phyloP scores from a whole-genome alignment of 2,888 invertebrate species.

The Synergus laeviventris region DNA sequence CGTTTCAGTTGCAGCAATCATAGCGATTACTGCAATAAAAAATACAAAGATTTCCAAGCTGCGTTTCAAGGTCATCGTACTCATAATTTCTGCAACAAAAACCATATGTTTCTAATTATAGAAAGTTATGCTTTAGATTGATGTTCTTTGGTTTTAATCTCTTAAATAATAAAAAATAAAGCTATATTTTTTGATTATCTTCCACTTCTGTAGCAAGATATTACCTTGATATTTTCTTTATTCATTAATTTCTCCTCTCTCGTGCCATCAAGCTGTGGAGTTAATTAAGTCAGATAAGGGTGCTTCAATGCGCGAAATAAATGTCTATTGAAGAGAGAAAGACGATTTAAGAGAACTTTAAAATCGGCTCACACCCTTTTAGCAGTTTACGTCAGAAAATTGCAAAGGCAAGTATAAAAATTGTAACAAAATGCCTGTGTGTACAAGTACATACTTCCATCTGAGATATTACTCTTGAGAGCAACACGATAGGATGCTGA shows the following conservation, averaged over 20 bases:
- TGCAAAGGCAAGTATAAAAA: not conserved
- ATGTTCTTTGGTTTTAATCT: too few relatives aligned
- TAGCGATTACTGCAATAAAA: not conserved
- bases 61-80: constrained; percentile 17
- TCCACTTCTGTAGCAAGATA: not conserved
- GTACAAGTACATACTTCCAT: not conserved
- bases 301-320: not conserved
- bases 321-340: not conserved
- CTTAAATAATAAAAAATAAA: too few relatives aligned
- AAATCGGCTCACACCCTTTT: not conserved
- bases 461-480: constrained; percentile 11
- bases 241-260: not conserved
- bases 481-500: not conserved
- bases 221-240: not conserved
- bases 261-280: not conserved
- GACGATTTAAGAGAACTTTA: not conserved
- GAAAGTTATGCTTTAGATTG: too few relatives aligned
- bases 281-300: constrained; percentile 5
- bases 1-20: constrained; percentile 25
- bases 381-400: not conserved
- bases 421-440: not conserved
- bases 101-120: not conserved
- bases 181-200: not conserved
- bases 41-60: not conserved
- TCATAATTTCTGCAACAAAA: constrained; percentile 9